A percentile compares a stretch with the other conserved stretches of the same genome.
phyloP scores from a whole-genome alignment of 2,113 vertebrate species.

The Coptodon rendalli region DNA sequence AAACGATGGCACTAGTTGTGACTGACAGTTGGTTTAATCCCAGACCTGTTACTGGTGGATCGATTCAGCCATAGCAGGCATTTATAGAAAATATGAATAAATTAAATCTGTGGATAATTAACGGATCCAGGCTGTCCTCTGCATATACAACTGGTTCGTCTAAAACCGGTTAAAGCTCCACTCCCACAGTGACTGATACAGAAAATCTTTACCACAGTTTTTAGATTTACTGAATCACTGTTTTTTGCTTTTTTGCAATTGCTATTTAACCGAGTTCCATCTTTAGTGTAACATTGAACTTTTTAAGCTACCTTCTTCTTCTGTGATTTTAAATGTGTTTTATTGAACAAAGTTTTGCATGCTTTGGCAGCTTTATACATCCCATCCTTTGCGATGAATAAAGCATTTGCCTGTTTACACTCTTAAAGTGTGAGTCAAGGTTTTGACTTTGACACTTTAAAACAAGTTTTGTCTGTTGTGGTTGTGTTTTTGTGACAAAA shows the following conservation, averaged over 20 bases:
- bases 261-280: background rate
- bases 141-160: background rate
- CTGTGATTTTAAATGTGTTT: background rate
- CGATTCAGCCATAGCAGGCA: background rate
- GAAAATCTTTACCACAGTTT: background rate
- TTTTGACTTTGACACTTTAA: background rate
- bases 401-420: background rate
- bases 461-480: background rate
- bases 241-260: background rate
- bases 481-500: background rate
- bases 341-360: background rate
- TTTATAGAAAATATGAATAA: background rate
- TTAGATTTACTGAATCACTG: background rate
- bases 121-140: background rate
- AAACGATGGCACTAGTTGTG: background rate
- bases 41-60: background rate
- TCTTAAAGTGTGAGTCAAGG: background rate
- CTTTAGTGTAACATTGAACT: background rate
- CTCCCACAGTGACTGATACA: background rate
- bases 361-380: background rate
- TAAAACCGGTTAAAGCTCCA: background rate
- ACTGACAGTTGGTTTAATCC: background rate
- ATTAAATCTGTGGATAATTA: background rate
- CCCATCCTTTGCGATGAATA: fast-evolving
- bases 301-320: background rate